These are phyloP conservation scores for Mystacides longicornis DNA, from an alignment of 2,888 invertebrate genomes.

Conservation along the genomic window DNA sequence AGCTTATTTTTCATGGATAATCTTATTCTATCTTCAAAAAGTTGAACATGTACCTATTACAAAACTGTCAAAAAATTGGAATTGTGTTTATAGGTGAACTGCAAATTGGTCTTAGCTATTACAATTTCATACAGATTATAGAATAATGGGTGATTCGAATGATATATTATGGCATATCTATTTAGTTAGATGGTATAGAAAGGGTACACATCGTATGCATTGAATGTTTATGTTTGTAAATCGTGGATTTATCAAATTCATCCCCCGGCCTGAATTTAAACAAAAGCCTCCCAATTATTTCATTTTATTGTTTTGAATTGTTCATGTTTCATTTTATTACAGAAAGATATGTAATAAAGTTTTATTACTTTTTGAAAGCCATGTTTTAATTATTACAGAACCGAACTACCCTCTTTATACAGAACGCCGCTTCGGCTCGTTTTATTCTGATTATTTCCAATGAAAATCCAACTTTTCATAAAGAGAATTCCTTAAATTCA, in stretches of 20 bases:
- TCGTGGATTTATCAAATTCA: neutral
- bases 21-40: no score
- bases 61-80: no score
- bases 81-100: no score
- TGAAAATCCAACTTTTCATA: neutral
- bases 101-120: no score
- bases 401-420: neutral
- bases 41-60: no score
- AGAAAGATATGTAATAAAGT: conserved; percentile 1
- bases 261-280: neutral
- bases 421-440: neutral
- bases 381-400: conserved; percentile 2
- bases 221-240: neutral
- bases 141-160: no score
- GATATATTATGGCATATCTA: no score
- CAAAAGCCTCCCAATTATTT: neutral
- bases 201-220: no score
- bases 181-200: no score
- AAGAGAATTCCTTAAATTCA: neutral
- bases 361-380: neutral
- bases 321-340: neutral
- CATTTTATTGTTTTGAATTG: conserved; percentile 1
- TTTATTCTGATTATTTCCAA: neutral
- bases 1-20: no score
- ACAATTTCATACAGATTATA: no score